Percentiles rank a stretch among this genome's conserved stretches.
Evolutionary conservation across 2,888 invertebrate species (phyloP).

Genomic region (Phortica okadai): DNA sequence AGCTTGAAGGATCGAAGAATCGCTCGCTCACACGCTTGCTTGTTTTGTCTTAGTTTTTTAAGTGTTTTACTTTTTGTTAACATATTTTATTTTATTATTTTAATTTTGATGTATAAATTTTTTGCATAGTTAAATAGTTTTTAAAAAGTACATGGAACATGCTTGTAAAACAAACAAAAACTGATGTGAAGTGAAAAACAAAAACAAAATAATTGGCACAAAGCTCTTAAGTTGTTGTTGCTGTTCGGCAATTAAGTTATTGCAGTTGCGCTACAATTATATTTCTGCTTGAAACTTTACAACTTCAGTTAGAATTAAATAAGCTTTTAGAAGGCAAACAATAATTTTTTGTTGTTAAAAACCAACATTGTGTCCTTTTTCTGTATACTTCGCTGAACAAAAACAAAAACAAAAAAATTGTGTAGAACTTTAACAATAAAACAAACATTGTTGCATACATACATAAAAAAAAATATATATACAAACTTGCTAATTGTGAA

Average conservation of each 20-base stretch:
- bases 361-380: no score
- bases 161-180: not conserved
- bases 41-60: not conserved
- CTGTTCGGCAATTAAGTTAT: no score
- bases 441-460: not conserved
- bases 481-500: not conserved
- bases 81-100: not conserved
- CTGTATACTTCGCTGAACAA: no score
- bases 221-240: no score
- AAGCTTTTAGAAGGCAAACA: no score
- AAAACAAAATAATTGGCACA: no score
- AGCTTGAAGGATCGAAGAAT: no score
- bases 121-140: slow-evolving; percentile 1
- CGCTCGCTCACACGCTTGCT: not conserved
- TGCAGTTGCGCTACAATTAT: no score
- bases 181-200: not conserved
- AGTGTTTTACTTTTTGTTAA: not conserved
- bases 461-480: not conserved
- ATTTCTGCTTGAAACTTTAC: no score
- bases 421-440: not conserved
- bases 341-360: no score
- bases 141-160: not conserved
- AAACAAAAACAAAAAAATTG: not conserved
- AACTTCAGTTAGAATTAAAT: no score
- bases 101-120: not conserved